Conservation (phyloP, 2,888 invertebrate genomes). For the Spodoptera littoralis region DNA sequence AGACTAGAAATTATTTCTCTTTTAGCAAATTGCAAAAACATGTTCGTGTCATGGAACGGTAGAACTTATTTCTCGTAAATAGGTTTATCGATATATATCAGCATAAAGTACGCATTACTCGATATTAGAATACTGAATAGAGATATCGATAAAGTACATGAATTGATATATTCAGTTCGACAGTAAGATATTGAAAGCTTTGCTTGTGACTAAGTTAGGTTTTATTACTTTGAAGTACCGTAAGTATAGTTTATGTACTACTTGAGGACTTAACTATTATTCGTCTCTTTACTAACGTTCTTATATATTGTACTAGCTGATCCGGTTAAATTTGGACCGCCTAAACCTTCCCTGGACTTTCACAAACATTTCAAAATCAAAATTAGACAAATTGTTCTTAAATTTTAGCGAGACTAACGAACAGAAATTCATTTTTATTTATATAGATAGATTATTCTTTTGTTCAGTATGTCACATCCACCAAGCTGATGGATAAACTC, state of each 20-base stretch:
- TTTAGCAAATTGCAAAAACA: slow-evolving; percentile 17
- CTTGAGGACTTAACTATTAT: too few relatives aligned
- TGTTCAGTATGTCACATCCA: too few relatives aligned
- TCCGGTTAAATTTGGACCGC: too few relatives aligned
- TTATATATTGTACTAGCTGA: too few relatives aligned
- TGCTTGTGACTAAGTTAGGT: slow-evolving; percentile 4
- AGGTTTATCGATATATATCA: slow-evolving; percentile 21
- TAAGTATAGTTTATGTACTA: not conserved
- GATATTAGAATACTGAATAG: slow-evolving; percentile 5
- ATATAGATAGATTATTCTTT: too few relatives aligned
- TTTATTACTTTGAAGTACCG: not conserved
- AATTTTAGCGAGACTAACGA: too few relatives aligned
- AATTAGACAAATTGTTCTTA: too few relatives aligned
- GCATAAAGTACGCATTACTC: not conserved
- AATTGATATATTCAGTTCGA: not conserved
- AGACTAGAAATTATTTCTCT: slow-evolving; percentile 35
- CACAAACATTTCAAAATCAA: too few relatives aligned
- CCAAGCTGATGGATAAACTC: too few relatives aligned
- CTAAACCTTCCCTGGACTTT: too few relatives aligned
- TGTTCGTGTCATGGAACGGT: slow-evolving; percentile 19
- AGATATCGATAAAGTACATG: slow-evolving; percentile 12
- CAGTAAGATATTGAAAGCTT: slow-evolving; percentile 17
- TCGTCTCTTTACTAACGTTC: too few relatives aligned
- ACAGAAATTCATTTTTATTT: too few relatives aligned
- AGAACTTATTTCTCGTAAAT: slow-evolving; percentile 23